Conservation (phyloP, 2,797 vertebrate genomes). For the Sternotherus odoratus region DNA sequence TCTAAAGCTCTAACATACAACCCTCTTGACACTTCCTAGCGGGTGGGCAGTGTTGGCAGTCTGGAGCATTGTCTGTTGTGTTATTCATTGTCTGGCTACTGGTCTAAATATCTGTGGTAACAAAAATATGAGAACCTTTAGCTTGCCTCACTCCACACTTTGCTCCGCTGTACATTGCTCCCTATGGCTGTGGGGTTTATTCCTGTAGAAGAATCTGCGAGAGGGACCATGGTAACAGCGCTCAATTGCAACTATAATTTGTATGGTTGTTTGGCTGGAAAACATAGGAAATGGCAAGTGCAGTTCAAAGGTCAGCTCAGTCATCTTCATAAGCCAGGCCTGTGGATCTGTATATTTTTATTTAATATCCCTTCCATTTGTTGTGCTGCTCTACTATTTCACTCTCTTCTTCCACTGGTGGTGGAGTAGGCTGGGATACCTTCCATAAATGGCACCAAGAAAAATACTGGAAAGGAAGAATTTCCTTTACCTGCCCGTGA, state of each 20-base stretch:
- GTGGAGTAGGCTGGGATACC: background rate
- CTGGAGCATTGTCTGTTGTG: background rate
- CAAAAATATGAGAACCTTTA: constrained; percentile 40
- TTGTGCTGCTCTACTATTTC: background rate
- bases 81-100: constrained; percentile 58
- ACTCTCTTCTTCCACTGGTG: background rate
- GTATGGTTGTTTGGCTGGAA: background rate
- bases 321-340: background rate
- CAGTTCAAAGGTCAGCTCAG: background rate
- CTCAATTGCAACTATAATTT: background rate
- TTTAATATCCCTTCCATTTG: rapidly evolving
- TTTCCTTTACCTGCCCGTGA: background rate
- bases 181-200: background rate
- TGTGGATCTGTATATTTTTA: rapidly evolving
- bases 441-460: rapidly evolving
- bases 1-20: background rate
- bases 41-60: constrained; percentile 15
- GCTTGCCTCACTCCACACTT: background rate
- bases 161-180: constrained; percentile 1
- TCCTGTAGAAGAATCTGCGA: background rate
- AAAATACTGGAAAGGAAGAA: rapidly evolving
- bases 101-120: constrained; percentile 36
- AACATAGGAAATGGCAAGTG: background rate
- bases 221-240: background rate
- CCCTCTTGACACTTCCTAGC: constrained; percentile 17